phyloP scores from a whole-genome alignment of 2,888 invertebrate genomes.

The Chrysopilus asiliformis region DNA sequence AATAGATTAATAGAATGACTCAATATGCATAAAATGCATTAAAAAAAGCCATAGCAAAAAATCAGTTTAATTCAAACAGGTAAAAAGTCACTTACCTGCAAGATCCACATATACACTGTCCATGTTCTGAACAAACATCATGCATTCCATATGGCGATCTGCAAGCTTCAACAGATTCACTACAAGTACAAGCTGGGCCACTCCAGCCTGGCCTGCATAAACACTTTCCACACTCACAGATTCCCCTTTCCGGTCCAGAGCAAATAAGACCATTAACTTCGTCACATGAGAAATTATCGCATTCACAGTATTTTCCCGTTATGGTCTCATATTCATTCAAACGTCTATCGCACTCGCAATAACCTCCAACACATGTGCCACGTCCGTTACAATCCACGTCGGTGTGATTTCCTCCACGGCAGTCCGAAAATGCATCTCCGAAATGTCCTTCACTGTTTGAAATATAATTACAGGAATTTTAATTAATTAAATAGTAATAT shows the following conservation, averaged over 20 bases:
- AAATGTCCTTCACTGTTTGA: conserved; percentile 4
- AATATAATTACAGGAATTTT: background rate
- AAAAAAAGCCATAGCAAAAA: no score
- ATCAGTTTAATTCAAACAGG: no score
- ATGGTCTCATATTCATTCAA: conserved; percentile 47
- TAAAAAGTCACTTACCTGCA: no score
- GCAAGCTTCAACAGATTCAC: conserved; percentile 54
- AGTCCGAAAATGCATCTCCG: no score
- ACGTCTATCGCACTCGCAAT: conserved; percentile 60
- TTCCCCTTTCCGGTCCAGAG: conserved; percentile 60
- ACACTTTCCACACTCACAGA: conserved; percentile 74
- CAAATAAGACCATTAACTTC: conserved; percentile 62
- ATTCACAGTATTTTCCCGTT: conserved; percentile 69
- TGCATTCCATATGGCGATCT: conserved; percentile 46
- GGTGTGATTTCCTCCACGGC: conserved; percentile 6
- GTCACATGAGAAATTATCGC: conserved; percentile 86
- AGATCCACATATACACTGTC: conserved; percentile 72
- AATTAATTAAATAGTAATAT: no score
- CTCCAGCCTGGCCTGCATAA: conserved; percentile 59
- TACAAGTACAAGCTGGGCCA: conserved; percentile 67
- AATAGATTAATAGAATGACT: no score
- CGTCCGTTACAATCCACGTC: conserved; percentile 44
- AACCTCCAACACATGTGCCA: conserved; percentile 73
- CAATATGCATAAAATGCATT: no score
- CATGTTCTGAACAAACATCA: conserved; percentile 60